phyloP scores from a whole-genome alignment of 2,797 vertebrate genomes.

The Borostomias antarcticus region DNA sequence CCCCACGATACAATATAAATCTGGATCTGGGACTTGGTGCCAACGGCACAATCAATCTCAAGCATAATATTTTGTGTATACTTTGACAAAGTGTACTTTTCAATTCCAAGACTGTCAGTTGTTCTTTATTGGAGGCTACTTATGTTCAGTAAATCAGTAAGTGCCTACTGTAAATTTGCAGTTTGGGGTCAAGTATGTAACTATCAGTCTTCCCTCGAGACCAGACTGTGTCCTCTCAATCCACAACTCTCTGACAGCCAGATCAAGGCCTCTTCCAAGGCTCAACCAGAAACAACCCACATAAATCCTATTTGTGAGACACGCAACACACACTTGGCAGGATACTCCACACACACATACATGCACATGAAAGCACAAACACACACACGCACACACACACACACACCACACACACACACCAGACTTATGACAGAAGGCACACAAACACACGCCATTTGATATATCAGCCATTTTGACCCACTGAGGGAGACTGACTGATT shows the following conservation, averaged over 20 bases:
- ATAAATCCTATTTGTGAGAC: slow-evolving; percentile 30
- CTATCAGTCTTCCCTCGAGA: background rate
- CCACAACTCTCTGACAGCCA: slow-evolving; percentile 1
- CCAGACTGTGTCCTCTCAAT: background rate
- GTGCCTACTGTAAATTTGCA: background rate
- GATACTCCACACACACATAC: too few species aligned
- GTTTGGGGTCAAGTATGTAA: background rate
- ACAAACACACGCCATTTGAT: too few species aligned
- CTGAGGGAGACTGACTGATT: slow-evolving; percentile 29
- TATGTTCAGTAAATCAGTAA: background rate
- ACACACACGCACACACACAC: too few species aligned
- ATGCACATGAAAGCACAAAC: too few species aligned
- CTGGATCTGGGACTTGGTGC: background rate
- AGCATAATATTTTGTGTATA: background rate
- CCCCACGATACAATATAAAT: too few species aligned
- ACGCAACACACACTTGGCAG: slow-evolving; percentile 30
- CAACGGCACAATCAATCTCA: background rate
- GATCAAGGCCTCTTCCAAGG: slow-evolving; percentile 7
- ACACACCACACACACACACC: too few species aligned
- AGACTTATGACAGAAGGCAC: too few species aligned
- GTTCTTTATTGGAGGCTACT: background rate
- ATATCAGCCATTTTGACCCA: slow-evolving; percentile 21
- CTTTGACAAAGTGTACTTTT: background rate
- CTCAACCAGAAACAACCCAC: background rate
- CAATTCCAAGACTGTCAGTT: background rate